Evolutionary conservation across 2,888 invertebrate genomes (phyloP).

Genomic region (Papilio gigon): DNA sequence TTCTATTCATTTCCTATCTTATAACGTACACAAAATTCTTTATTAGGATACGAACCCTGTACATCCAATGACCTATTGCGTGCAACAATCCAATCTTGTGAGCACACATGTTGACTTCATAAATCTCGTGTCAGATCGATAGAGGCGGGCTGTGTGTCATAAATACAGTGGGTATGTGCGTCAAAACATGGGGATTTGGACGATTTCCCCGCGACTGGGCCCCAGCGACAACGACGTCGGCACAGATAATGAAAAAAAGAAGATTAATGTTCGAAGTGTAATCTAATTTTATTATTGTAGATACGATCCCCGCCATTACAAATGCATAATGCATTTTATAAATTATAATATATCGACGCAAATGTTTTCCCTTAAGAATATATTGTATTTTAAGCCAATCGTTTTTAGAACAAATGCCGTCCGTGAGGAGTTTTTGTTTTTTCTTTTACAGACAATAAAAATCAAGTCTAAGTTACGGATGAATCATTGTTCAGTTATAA

Average conservation of each 20-base stretch:
- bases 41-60: conserved; percentile 30
- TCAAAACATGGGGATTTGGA: conserved; percentile 80
- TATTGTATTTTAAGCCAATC: not conserved
- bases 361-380: conserved; percentile 23
- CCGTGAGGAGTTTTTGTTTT: not conserved
- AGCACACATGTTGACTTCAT: conserved; percentile 79
- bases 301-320: conserved; percentile 63
- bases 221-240: conserved; percentile 56
- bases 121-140: conserved; percentile 75
- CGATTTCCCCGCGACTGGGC: conserved; percentile 61
- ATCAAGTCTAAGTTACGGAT: not conserved
- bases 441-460: not conserved
- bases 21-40: conserved; percentile 25
- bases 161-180: conserved; percentile 76
- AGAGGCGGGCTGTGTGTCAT: conserved; percentile 71
- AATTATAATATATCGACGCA: conserved; percentile 54
- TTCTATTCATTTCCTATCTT: not conserved
- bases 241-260: conserved; percentile 78
- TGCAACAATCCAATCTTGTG: conserved; percentile 70
- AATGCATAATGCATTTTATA: conserved; percentile 59
- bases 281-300: conserved; percentile 79
- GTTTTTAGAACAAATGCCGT: not conserved
- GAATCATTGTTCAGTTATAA: not conserved
- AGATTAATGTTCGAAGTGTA: conserved; percentile 80
- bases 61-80: conserved; percentile 53